phyloP scores from a whole-genome alignment of 1,140 invertebrate genomes.

The Antheraea pernyi region DNA sequence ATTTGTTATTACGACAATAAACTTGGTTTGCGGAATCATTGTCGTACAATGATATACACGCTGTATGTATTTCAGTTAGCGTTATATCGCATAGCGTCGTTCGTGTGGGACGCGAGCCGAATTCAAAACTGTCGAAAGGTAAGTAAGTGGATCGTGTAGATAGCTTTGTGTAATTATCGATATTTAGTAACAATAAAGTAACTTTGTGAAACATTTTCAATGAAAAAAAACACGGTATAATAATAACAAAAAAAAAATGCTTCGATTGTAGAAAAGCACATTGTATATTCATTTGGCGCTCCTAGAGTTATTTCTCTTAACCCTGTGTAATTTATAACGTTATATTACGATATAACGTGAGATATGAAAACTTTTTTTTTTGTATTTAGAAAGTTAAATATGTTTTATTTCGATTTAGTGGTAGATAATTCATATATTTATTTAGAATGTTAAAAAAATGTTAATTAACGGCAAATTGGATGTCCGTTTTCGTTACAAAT shows the following conservation, averaged over 20 bases:
- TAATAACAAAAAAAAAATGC: slow-evolving; percentile 25
- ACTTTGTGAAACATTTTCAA: slow-evolving; percentile 35
- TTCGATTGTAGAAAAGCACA: slow-evolving; percentile 44
- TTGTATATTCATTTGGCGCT: slow-evolving; percentile 44
- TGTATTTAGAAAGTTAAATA: slow-evolving; percentile 33
- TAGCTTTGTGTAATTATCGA: slow-evolving; percentile 77
- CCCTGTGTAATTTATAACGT: slow-evolving; percentile 42
- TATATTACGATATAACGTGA: slow-evolving; percentile 16
- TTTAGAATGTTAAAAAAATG: slow-evolving; percentile 53
- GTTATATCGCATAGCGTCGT: slow-evolving; percentile 4
- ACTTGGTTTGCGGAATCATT: no score
- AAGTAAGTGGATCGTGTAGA: slow-evolving; percentile 70
- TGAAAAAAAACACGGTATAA: slow-evolving; percentile 22
- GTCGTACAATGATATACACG: no score
- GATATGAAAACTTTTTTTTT: slow-evolving; percentile 31
- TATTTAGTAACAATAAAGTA: slow-evolving; percentile 62
- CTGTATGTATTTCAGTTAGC: not conserved
- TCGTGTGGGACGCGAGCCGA: not conserved
- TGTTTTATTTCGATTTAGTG: slow-evolving; percentile 54
- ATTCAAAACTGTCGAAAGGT: slow-evolving; percentile 34
- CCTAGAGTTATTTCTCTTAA: slow-evolving; percentile 31
- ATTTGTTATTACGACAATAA: no score
- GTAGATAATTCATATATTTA: slow-evolving; percentile 63
- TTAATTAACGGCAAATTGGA: slow-evolving; percentile 6
- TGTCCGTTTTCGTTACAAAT: slow-evolving; percentile 4